Conservation (phyloP, 2,113 vertebrate genomes). For the Petrocephalus microphthalmus region DNA sequence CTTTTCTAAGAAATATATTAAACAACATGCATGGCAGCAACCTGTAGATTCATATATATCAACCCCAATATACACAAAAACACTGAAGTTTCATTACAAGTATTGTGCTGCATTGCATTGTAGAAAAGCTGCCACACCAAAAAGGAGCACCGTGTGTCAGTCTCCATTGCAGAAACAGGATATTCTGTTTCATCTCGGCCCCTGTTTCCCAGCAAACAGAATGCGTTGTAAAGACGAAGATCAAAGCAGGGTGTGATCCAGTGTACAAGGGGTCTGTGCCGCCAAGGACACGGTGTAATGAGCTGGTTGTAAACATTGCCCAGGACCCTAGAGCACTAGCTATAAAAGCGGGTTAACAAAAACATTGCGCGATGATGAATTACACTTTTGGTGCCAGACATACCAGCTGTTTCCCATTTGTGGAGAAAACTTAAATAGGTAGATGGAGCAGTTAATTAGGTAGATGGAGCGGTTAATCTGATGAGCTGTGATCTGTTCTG, state of each 20-base stretch:
- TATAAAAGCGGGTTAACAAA: conserved; percentile 23
- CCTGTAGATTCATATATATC: not conserved
- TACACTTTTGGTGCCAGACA: conserved; percentile 27
- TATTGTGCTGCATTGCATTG: not conserved
- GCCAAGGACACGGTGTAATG: conserved; percentile 13
- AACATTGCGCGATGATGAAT: not conserved
- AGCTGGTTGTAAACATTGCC: conserved; percentile 19
- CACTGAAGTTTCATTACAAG: not conserved
- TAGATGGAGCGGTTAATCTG: too few species aligned
- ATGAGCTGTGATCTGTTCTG: too few species aligned
- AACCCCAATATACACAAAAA: not conserved
- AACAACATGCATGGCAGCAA: not conserved
- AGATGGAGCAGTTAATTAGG: conserved; percentile 12
- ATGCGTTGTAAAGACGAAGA: conserved; percentile 12
- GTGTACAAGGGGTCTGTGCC: not conserved
- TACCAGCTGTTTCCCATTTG: conserved; percentile 37
- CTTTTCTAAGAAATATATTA: not conserved
- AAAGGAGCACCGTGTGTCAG: not conserved
- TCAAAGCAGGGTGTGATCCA: conserved; percentile 23
- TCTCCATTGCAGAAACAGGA: conserved; percentile 1
- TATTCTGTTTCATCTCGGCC: not conserved
- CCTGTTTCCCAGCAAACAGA: not conserved
- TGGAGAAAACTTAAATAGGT: conserved; percentile 15
- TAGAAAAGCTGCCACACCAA: not conserved
- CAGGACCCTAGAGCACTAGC: not conserved